Base-by-base conservation (phyloP, 2,888 invertebrate genomes). In the Acrobasis repandana region DNA sequence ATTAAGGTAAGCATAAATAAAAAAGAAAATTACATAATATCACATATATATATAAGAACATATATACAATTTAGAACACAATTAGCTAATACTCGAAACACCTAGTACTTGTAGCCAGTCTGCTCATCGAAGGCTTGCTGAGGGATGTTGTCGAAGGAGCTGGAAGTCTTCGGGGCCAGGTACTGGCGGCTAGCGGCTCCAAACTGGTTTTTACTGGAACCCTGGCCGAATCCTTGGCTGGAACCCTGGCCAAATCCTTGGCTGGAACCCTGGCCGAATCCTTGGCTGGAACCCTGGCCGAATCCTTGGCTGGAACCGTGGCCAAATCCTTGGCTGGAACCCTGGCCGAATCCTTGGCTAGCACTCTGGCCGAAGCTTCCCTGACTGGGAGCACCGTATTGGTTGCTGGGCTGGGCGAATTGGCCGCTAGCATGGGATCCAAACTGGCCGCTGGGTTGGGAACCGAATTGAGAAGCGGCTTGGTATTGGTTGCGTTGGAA, bases 91-190 rank as follows among this genome's bases (percentile, higher is more conserved):
- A 61, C 51, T 54, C 62, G 48, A 49, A 34, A n/a, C 34, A 34
- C 59, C 74, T 80, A 90, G 63, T 91, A 91, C 33, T 83, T 80
- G 72, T 91, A 91, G 51, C 90, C 90, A 18, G 88, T 88, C 59
- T 86, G 67, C 63, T 88, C 90, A 56, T 92, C 88, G 62, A 92
- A 92, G 36, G 79, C 68, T 65, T 91, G 91, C 62, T 90, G 89
- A 18, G 88, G 86, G 50, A 71, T 68, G 66, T 83, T 79, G 66
- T 83, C 79, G 73, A 73, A 73, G 69, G 58, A 71, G 10, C 72
- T 73, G 33, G 78, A 70, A 33, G 74, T 61, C 63, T 79, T 82
- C 2, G 90, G 89, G 8, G 87, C 79, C 65, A 86, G 73, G 75
- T 90, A 90, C 67, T 90, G 89, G 58, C 85, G 84, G 72, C 74